phyloP scores from a whole-genome alignment of 2,888 invertebrate genomes.

The Cephus sareptanus region DNA sequence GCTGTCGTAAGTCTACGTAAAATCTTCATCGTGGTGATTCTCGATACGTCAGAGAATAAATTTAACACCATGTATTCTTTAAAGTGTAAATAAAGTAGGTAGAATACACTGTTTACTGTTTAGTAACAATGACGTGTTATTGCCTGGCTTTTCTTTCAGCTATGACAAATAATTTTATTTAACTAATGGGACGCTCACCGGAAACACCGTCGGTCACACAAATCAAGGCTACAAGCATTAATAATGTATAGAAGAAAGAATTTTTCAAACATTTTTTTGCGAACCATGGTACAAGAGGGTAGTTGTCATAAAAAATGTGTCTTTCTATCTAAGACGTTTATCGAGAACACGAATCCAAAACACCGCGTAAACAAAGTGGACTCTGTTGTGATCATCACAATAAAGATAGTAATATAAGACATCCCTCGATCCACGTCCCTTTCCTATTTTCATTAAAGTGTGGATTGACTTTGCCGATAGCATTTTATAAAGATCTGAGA shows the following conservation, averaged over 20 bases:
- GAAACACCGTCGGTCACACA: neutral
- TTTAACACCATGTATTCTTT: slow-evolving; percentile 48
- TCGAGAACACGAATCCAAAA: neutral
- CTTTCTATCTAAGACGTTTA: neutral
- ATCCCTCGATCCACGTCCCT: neutral
- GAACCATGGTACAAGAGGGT: neutral
- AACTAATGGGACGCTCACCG: neutral
- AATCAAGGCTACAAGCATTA: neutral
- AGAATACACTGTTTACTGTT: slow-evolving; percentile 47
- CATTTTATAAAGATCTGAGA: neutral
- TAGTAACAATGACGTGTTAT: neutral
- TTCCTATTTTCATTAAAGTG: neutral
- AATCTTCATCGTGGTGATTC: neutral
- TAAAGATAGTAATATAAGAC: neutral
- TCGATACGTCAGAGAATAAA: slow-evolving; percentile 10
- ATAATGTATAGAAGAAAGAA: neutral
- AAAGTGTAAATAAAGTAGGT: slow-evolving; percentile 56
- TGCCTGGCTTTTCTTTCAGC: neutral
- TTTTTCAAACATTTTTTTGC: neutral
- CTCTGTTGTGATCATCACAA: neutral
- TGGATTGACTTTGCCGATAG: neutral
- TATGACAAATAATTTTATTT: neutral
- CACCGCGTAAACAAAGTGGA: neutral
- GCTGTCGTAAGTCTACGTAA: neutral
- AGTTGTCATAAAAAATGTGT: neutral